Evolutionary conservation across 2,888 invertebrate genomes (phyloP).

Genomic region (Agrenia bidenticulata): DNA sequence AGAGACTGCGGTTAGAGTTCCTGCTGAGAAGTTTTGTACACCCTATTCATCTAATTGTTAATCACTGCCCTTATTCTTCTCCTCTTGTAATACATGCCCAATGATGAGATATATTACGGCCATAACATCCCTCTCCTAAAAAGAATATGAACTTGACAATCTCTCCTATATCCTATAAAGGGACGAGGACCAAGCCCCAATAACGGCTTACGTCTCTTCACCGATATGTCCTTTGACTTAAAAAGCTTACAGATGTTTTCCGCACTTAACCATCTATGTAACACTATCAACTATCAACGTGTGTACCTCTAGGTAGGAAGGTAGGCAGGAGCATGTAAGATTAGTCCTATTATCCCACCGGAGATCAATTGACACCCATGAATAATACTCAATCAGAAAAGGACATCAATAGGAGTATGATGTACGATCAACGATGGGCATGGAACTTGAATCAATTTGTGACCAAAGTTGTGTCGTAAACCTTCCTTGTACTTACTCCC

Average conservation of each 20-base stretch:
- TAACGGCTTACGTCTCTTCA: no score
- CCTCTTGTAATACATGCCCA: constrained; percentile 15
- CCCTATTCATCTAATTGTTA: constrained; percentile 44
- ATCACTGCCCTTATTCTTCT: constrained; percentile 30
- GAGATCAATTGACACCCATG: constrained; percentile 9
- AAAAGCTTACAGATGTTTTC: no score
- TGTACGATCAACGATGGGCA: constrained; percentile 2
- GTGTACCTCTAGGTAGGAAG: neutral
- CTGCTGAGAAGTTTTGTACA: constrained; percentile 26
- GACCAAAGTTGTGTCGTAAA: constrained; percentile 15
- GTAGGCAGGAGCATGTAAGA: neutral
- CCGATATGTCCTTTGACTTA: no score
- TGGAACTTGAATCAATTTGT: constrained; percentile 11
- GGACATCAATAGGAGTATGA: constrained; percentile 7
- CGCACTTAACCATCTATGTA: no score
- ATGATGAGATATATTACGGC: constrained; percentile 3
- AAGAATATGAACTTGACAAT: constrained; percentile 1
- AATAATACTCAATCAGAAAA: constrained; percentile 7
- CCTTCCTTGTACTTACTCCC: constrained; percentile 10
- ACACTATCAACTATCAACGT: no score
- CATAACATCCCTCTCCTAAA: constrained; percentile 6
- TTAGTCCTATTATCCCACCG: neutral
- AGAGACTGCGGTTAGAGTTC: constrained; percentile 19
- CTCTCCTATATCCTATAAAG: neutral
- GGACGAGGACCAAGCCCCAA: no score